Conservation (phyloP, 2,797 vertebrate genomes). For the Sebastiscus tertius region DNA sequence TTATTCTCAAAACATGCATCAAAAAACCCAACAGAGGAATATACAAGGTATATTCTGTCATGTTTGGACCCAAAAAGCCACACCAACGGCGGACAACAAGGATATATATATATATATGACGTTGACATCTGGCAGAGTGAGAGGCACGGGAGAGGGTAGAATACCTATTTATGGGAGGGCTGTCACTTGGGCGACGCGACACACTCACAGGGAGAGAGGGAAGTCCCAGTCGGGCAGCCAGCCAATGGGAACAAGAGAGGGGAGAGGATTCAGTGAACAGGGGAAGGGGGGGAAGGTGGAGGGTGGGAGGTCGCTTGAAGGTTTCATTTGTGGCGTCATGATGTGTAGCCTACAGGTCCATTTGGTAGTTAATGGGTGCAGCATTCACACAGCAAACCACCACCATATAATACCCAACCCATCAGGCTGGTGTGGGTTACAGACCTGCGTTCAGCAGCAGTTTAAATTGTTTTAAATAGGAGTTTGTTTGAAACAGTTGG, state of each 20-base stretch:
- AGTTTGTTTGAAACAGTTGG: not conserved
- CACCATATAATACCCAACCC: not conserved
- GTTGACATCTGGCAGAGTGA: constrained; percentile 34
- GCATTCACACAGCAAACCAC: not conserved
- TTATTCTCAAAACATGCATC: constrained; percentile 62
- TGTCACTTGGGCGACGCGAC: constrained; percentile 78
- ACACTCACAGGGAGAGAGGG: constrained; percentile 72
- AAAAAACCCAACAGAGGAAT: constrained; percentile 44
- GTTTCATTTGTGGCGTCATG: constrained; percentile 10
- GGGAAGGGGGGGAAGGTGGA: not conserved
- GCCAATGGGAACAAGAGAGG: constrained; percentile 83
- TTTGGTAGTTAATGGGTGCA: not conserved
- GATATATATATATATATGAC: not conserved
- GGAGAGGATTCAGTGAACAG: constrained; percentile 76
- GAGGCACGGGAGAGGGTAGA: constrained; percentile 37
- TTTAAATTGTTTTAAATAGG: not conserved
- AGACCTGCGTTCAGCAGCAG: not conserved
- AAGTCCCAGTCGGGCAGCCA: constrained; percentile 70
- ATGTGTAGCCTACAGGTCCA: not conserved
- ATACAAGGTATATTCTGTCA: constrained; percentile 58
- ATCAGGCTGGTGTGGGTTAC: not conserved
- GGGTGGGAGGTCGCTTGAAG: not conserved
- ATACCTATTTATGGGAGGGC: constrained; percentile 87
- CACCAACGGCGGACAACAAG: constrained; percentile 38
- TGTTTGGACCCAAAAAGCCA: constrained; percentile 41